Conservation (phyloP, 2,888 invertebrate genomes). For the Oscheius sp. region DNA sequence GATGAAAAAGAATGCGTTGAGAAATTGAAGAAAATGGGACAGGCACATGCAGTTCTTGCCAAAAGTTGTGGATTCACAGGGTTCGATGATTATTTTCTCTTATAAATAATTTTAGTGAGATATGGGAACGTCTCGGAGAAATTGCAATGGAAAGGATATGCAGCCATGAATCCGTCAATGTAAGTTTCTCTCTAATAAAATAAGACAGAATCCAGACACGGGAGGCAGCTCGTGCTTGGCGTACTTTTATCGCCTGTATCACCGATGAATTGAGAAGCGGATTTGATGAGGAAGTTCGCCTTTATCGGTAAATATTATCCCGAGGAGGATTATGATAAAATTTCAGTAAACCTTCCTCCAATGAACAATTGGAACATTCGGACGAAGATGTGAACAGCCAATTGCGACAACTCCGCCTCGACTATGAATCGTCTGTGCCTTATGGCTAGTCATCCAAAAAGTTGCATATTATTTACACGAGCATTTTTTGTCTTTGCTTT, state of each 20-base stretch:
- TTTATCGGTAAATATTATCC: slow-evolving; percentile 21
- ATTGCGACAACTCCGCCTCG: slow-evolving; percentile 54
- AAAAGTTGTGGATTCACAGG: slow-evolving; percentile 56
- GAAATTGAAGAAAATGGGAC: slow-evolving; percentile 49
- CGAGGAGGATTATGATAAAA: neutral
- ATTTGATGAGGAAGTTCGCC: slow-evolving; percentile 65
- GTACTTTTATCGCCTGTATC: slow-evolving; percentile 69
- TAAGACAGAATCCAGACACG: slow-evolving; percentile 53
- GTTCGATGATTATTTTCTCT: neutral
- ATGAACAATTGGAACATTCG: slow-evolving; percentile 51
- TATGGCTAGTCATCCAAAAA: neutral
- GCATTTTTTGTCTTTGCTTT: neutral
- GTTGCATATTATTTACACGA: neutral
- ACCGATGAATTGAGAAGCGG: slow-evolving; percentile 70
- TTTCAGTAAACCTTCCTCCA: slow-evolving; percentile 58
- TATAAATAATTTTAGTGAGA: slow-evolving; percentile 54
- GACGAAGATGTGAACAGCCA: slow-evolving; percentile 47
- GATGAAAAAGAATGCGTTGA: slow-evolving; percentile 61
- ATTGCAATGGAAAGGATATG: slow-evolving; percentile 71
- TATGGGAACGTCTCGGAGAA: slow-evolving; percentile 72
- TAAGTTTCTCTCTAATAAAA: slow-evolving; percentile 25
- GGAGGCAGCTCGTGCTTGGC: slow-evolving; percentile 70
- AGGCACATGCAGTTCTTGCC: slow-evolving; percentile 56
- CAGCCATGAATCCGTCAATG: slow-evolving; percentile 56
- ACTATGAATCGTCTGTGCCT: slow-evolving; percentile 41